phyloP scores from a whole-genome alignment of 2,888 invertebrate species.

The Hipparchia sbordonii region DNA sequence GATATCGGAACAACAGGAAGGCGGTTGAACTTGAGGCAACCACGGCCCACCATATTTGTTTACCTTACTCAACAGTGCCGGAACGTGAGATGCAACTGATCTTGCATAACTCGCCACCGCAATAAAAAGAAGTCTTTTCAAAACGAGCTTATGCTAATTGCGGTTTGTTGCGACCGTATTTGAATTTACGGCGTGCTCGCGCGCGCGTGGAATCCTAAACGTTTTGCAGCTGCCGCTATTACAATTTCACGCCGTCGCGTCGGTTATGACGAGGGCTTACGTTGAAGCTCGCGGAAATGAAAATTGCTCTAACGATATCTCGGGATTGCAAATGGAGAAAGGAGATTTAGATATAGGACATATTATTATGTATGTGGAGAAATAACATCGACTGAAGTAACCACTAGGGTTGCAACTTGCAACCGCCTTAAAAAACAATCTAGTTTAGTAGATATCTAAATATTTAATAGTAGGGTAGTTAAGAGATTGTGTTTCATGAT shows the following conservation, averaged over 20 bases:
- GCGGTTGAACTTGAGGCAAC: slow-evolving; percentile 2
- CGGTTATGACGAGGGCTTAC: slow-evolving; percentile 39
- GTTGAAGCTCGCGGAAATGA: slow-evolving; percentile 50
- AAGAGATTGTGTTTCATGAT: too few species aligned
- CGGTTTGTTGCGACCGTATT: slow-evolving; percentile 72
- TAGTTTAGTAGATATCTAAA: too few species aligned
- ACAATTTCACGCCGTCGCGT: slow-evolving; percentile 45
- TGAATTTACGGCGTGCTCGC: slow-evolving; percentile 65
- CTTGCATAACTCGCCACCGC: slow-evolving; percentile 50
- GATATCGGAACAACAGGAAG: slow-evolving; percentile 4
- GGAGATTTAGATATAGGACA: too few species aligned
- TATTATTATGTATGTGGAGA: too few species aligned
- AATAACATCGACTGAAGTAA: too few species aligned
- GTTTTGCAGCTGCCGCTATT: slow-evolving; percentile 61
- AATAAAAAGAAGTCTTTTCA: slow-evolving; percentile 52
- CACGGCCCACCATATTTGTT: slow-evolving; percentile 5
- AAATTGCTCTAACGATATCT: slow-evolving; percentile 43
- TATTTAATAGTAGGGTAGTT: too few species aligned
- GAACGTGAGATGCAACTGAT: slow-evolving; percentile 29
- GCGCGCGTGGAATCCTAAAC: slow-evolving; percentile 66
- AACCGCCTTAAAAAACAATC: too few species aligned
- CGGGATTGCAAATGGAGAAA: slow-evolving; percentile 12
- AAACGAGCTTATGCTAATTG: slow-evolving; percentile 68
- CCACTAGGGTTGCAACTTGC: too few species aligned
- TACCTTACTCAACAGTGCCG: slow-evolving; percentile 7